A percentile compares a stretch with the other conserved stretches of the same genome.
Evolutionary conservation across 2,797 vertebrate species (phyloP).

Genomic region (Pantherophis alleghaniensis): DNA sequence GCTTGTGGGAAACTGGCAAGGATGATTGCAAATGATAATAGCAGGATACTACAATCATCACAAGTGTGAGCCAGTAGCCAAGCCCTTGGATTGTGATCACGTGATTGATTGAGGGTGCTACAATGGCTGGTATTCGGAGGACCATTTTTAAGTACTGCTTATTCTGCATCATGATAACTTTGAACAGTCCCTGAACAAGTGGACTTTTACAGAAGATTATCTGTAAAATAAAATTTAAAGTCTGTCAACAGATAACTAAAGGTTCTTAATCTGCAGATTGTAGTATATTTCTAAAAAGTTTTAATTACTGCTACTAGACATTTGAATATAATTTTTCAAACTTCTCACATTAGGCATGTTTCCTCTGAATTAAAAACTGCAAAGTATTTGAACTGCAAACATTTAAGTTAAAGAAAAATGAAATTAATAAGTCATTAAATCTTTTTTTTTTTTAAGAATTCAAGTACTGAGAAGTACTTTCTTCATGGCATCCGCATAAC

Average conservation of each 20-base stretch:
- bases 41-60: neutral
- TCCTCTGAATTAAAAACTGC: neutral
- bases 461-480: slow-evolving; percentile 68
- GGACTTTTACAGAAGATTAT: neutral
- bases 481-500: slow-evolving; percentile 63
- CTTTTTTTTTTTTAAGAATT: slow-evolving; percentile 64
- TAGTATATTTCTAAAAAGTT: neutral
- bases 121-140: neutral
- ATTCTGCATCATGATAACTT: neutral
- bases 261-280: neutral
- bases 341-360: neutral
- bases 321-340: neutral
- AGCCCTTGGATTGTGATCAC: neutral
- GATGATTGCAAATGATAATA: neutral
- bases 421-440: neutral
- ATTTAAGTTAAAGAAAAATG: neutral
- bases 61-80: neutral
- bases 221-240: neutral
- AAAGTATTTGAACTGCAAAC: neutral
- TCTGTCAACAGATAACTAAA: neutral
- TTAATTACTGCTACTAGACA: neutral
- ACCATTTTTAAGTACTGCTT: neutral
- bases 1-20: neutral
- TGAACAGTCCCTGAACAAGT: neutral
- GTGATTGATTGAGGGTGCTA: neutral